Conservation (phyloP, 2,888 invertebrate genomes). For the Dryobotodes eremita region DNA sequence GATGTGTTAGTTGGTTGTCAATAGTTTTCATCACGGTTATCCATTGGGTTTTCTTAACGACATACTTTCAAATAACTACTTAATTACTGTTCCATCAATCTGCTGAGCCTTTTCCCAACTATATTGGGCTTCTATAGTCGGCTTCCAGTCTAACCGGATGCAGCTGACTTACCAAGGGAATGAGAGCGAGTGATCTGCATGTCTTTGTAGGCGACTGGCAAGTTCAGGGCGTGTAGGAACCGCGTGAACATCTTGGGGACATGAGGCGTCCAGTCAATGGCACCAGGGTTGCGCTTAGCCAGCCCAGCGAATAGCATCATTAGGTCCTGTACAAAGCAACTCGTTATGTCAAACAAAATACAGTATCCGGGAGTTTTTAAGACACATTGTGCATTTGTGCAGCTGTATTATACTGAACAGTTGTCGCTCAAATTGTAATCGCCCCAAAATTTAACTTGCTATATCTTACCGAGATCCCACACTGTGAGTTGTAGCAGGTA, state of each 20-base stretch:
- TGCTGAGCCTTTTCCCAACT: too few species aligned
- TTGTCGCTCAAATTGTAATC: too few species aligned
- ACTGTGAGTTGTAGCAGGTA: slow-evolving; percentile 93
- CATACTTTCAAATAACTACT: background rate
- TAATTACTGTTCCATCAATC: too few species aligned
- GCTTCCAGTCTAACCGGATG: too few species aligned
- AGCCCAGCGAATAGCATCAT: slow-evolving; percentile 94
- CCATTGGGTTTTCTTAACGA: background rate
- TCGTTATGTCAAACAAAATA: background rate
- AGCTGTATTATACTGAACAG: background rate
- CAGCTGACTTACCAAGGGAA: slow-evolving; percentile 81
- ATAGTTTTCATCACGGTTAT: background rate
- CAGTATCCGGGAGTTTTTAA: background rate
- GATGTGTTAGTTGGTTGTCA: background rate
- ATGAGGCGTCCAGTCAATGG: slow-evolving; percentile 96
- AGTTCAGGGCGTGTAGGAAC: slow-evolving; percentile 93
- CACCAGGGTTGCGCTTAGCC: slow-evolving; percentile 94
- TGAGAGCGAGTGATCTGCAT: slow-evolving; percentile 90
- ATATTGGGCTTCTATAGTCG: too few species aligned
- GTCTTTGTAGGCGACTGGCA: slow-evolving; percentile 95
- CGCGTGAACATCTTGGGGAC: slow-evolving; percentile 94
- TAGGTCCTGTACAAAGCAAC: slow-evolving; percentile 89
- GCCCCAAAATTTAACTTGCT: background rate
- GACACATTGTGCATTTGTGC: too few species aligned
- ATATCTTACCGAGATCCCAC: slow-evolving; percentile 90